Evolutionary conservation across 2,113 vertebrate genomes (phyloP), one percentile per base, ranked within the genome.

Genomic region (Corythaeola cristata): DNA sequence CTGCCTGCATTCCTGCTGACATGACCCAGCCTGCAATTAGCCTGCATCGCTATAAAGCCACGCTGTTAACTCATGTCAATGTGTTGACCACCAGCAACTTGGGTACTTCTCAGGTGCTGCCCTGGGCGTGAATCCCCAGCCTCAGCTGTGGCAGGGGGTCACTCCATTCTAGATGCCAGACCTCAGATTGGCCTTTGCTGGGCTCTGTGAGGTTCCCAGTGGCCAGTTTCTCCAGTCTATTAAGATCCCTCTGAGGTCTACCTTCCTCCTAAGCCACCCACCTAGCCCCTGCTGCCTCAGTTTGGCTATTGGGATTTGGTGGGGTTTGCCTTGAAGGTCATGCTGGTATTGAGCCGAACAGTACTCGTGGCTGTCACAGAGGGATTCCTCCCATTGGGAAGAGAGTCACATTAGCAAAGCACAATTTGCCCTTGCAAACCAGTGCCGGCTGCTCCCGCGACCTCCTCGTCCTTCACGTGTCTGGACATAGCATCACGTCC

Each of bases 371-470:
- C 22, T 28, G 22, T n/a, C 35, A 16, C 28, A 18, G 58, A 76
- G 16, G 12, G 21, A 32, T 5, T 11, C 20, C 27, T 62, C 67
- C 22, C 6, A 0, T 17, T 0, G 0, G 58, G 56, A 16, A 14
- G 7, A 21, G 39, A 37, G 23, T 35, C 39, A 13, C 12, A 2
- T 10, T 7, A 49, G 20, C 41, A 47, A 67, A 60, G 35, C 62
- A 20, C 1, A 0, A 35, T 27, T 21, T 63, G 41, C 33, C 39
- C 45, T 88, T 64, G 32, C 62, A 60, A 59, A 69, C 26, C 16
- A 37, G 44, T 5, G 20, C 52, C 27, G 45, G 39, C 32, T 67
- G 56, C 27, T 81, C n/a, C 32, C 1, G 1, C 5, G 14, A 37
- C 10, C 21, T 53, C 33, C 26, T 55, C 24, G 11, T 55, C 62